phyloP scores from a whole-genome alignment of 2,113 vertebrate genomes.

The Cinclus mexicanus region DNA sequence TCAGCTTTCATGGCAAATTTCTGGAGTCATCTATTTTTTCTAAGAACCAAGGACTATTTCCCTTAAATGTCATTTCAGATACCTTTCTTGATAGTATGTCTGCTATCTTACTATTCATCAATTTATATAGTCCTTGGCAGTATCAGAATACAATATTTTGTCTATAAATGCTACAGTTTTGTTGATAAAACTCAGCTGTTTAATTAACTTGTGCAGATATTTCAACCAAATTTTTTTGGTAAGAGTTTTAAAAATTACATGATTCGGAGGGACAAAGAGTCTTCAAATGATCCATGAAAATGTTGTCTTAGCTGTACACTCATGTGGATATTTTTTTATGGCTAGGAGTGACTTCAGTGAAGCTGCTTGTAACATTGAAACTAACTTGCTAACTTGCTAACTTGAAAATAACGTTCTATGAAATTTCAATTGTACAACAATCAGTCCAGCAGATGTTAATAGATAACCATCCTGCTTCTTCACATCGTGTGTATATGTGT shows the following conservation, averaged over 20 bases:
- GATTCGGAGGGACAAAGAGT: neutral
- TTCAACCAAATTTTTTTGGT: neutral
- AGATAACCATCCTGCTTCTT: neutral
- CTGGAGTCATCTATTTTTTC: neutral
- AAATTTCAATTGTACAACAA: neutral
- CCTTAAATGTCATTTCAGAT: neutral
- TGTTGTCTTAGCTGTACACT: neutral
- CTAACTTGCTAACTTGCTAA: too few species aligned
- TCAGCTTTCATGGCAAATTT: neutral
- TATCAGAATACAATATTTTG: neutral
- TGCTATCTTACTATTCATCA: neutral
- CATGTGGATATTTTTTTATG: neutral
- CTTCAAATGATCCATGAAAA: neutral
- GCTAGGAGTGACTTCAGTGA: neutral
- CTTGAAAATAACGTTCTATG: neutral
- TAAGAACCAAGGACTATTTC: neutral
- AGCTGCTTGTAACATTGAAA: neutral
- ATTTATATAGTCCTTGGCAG: neutral
- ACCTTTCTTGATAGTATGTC: neutral
- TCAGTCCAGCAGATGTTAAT: neutral
- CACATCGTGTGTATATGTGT: neutral
- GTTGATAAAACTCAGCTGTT: neutral
- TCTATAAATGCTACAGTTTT: neutral
- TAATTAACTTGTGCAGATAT: neutral
- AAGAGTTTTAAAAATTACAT: neutral